These are phyloP conservation scores for Drosophila diplacantha DNA, from an alignment of 2,888 invertebrate species.

Conservation along the genomic window DNA sequence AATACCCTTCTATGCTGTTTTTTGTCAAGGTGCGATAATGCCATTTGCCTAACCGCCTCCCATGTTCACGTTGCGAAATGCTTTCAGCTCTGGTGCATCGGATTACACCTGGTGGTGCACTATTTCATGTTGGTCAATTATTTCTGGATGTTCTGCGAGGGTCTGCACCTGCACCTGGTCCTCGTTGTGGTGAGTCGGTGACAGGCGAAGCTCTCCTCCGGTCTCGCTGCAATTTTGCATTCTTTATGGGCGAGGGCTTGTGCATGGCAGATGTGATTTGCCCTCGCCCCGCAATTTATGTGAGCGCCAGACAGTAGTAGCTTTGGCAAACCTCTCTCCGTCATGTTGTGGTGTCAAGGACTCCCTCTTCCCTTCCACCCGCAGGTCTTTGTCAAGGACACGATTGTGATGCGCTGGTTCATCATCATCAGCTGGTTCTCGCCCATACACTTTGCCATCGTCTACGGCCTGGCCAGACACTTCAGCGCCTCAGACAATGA, in stretches of 20 bases:
- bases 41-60: no score
- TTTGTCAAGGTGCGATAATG: slow-evolving; percentile 3
- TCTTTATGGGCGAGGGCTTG: slow-evolving; percentile 32
- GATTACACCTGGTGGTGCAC: slow-evolving; percentile 83
- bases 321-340: slow-evolving; percentile 17
- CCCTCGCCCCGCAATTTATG: slow-evolving; percentile 43
- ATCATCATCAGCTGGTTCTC: slow-evolving; percentile 84
- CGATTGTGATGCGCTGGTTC: slow-evolving; percentile 85
- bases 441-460: slow-evolving; percentile 80
- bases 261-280: slow-evolving; percentile 51
- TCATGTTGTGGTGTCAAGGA: slow-evolving; percentile 37
- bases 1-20: background rate
- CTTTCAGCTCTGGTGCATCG: slow-evolving; percentile 84
- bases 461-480: slow-evolving; percentile 75
- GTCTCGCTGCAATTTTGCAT: slow-evolving; percentile 40
- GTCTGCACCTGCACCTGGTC: slow-evolving; percentile 86
- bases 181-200: slow-evolving; percentile 82
- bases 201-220: slow-evolving; percentile 17
- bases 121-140: slow-evolving; percentile 88
- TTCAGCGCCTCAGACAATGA: slow-evolving; percentile 79
- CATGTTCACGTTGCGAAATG: background rate
- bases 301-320: slow-evolving; percentile 43
- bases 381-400: slow-evolving; percentile 85
- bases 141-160: slow-evolving; percentile 92
- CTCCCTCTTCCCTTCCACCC: background rate